These are phyloP conservation scores for Esox lucius DNA, from an alignment of 2,797 vertebrate genomes.

Conservation along the genomic window DNA sequence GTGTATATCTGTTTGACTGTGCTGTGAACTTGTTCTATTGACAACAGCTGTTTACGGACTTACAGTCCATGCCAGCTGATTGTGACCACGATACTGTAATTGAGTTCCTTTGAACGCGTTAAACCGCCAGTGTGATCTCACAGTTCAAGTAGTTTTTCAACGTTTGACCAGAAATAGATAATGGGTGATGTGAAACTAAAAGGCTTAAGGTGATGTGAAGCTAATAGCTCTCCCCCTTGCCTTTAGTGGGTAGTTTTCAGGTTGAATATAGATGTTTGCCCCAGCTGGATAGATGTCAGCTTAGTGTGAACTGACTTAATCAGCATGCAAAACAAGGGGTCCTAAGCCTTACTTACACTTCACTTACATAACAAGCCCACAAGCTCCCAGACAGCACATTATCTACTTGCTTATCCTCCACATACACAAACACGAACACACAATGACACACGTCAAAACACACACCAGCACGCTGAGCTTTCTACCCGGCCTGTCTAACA, in stretches of 20 bases:
- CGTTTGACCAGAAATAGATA: too few relatives aligned
- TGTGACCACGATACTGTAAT: not conserved
- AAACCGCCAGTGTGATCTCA: too few relatives aligned
- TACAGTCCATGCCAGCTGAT: not conserved
- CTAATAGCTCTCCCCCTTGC: too few relatives aligned
- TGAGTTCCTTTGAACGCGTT: too few relatives aligned
- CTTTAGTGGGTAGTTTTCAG: too few relatives aligned
- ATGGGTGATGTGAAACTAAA: too few relatives aligned
- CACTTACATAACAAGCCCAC: not conserved
- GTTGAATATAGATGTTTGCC: too few relatives aligned
- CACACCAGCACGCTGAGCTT: not conserved
- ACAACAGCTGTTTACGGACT: not conserved
- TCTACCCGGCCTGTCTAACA: not conserved
- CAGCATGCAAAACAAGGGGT: not conserved
- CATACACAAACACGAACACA: not conserved
- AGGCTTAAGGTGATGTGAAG: too few relatives aligned
- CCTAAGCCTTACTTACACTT: not conserved
- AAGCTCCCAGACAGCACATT: not conserved
- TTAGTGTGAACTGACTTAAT: not conserved
- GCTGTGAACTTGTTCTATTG: slow-evolving; percentile 5
- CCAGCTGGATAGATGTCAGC: too few relatives aligned
- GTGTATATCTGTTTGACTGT: slow-evolving; percentile 17
- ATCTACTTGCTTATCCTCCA: not conserved
- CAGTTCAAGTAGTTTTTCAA: too few relatives aligned
- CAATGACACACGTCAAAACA: too few relatives aligned